Base-by-base conservation (phyloP, 2,797 vertebrate genomes). In the Malurus leucopterus region DNA sequence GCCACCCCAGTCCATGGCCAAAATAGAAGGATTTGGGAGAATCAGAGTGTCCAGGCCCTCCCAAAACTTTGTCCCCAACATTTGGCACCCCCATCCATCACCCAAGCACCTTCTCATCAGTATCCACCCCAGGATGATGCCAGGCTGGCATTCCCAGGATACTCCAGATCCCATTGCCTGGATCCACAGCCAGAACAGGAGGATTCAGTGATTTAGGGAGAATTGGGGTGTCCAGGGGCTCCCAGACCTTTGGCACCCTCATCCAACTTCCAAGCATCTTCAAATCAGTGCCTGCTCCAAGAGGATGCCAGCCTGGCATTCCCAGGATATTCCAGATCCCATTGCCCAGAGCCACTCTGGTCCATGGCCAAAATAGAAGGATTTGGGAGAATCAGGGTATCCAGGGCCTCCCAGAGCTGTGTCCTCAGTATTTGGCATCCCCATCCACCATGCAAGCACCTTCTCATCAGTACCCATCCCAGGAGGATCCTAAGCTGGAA, bases 121-220 rank as follows among this genome's bases (percentile, higher is more conserved):
- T 23, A 4, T 27, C 27, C 1, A 0, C 3, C 11, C 43, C 34
- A 16, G 55, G 29, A 11, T 6, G 4, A 19, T 1, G 1, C 18
- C 43, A 57, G 34, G 43, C 26, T 75, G 86, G 24, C n/a, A 29
- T 21, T 20, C 34, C 27, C 23, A 8, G 38, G n/a, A 51, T 30
- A 2, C 4, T 69, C 59, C 0, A 0, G 23, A 50, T 55, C 54
- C 74, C 16, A 1, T 5, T 65, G 23, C 29, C 57, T 0, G 0
- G 6, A 20, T 32, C 23, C 4, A 0, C 1, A 15, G 21, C 20
- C 19, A 3, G 16, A 76, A 15, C 0, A 41, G 22, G 20, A 34
- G 8, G 13, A 36, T 44, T 49, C n/a, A 17, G 9, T 29, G 19
- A 41, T 30, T 62, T 40, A 0, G 7, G 1, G n/a, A 9, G 17